Evolutionary conservation across 2,888 invertebrate genomes (phyloP).

Genomic region (Acanthacorydalis orientalis): DNA sequence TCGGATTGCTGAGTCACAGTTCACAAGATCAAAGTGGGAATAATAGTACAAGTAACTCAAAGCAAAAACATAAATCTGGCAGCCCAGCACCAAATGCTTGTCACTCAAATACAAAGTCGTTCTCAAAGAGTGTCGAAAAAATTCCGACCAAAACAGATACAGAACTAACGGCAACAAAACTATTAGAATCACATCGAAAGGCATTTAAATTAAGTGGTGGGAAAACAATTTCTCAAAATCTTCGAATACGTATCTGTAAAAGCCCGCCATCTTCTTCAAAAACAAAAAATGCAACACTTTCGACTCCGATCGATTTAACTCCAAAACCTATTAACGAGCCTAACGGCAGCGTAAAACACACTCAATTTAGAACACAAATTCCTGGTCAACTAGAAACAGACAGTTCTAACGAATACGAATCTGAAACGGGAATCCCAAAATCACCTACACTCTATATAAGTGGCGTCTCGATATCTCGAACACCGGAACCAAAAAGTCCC

Average conservation of each 20-base stretch:
- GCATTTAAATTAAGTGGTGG: conserved; percentile 8
- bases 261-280: conserved; percentile 18
- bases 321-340: not conserved
- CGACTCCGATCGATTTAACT: not conserved
- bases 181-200: conserved; percentile 1
- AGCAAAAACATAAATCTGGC: conserved; percentile 1
- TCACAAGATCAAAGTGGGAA: conserved; percentile 3
- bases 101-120: not conserved
- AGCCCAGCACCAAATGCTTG: not conserved
- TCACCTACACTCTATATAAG: conserved; percentile 38
- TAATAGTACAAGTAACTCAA: not conserved
- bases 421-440: conserved; percentile 37
- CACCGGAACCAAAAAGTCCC: conserved; percentile 31
- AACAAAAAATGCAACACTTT: conserved; percentile 13
- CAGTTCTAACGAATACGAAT: conserved; percentile 35
- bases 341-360: not conserved
- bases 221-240: conserved; percentile 18
- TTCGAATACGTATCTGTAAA: conserved; percentile 26
- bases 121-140: not conserved
- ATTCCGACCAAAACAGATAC: not conserved
- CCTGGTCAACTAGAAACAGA: conserved; percentile 24
- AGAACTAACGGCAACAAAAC: not conserved
- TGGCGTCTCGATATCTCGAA: conserved; percentile 36
- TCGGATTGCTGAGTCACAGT: conserved; percentile 22
- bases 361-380: conserved; percentile 10